Percentiles rank a stretch among this genome's conserved stretches.
Evolutionary conservation across 2,113 vertebrate genomes (phyloP).

Genomic region (Mionectes macconnelli): DNA sequence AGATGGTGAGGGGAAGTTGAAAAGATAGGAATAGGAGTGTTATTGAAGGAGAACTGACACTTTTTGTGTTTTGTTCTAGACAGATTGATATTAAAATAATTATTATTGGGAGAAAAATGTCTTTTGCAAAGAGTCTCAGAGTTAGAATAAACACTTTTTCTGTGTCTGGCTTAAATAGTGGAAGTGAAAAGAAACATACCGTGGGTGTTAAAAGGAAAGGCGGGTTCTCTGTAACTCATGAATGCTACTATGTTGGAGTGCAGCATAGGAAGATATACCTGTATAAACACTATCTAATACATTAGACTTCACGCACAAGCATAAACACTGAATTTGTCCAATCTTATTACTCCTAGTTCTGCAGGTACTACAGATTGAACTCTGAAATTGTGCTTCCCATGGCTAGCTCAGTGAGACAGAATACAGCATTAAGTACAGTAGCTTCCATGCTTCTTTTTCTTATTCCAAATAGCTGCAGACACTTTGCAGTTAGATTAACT

Average conservation of each 20-base stretch:
- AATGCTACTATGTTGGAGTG: neutral
- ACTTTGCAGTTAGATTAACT: neutral
- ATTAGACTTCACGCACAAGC: neutral
- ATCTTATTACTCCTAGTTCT: neutral
- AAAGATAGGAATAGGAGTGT: neutral
- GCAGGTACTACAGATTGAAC: neutral
- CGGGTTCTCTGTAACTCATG: neutral
- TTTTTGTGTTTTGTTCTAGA: neutral
- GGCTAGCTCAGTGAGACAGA: neutral
- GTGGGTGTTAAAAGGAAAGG: neutral
- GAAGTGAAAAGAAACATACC: neutral
- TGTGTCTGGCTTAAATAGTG: neutral
- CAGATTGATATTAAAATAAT: neutral
- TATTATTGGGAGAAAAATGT: neutral
- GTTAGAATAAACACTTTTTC: neutral
- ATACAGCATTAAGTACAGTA: neutral
- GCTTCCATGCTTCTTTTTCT: neutral
- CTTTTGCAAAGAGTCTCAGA: neutral
- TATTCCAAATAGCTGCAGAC: neutral
- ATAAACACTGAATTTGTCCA: neutral
- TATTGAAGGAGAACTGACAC: neutral
- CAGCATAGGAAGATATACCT: neutral
- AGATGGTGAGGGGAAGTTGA: neutral
- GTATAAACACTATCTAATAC: neutral
- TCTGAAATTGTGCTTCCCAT: neutral